phyloP scores from a whole-genome alignment of 2,113 vertebrate species.

The Cochlearius cochlearius region DNA sequence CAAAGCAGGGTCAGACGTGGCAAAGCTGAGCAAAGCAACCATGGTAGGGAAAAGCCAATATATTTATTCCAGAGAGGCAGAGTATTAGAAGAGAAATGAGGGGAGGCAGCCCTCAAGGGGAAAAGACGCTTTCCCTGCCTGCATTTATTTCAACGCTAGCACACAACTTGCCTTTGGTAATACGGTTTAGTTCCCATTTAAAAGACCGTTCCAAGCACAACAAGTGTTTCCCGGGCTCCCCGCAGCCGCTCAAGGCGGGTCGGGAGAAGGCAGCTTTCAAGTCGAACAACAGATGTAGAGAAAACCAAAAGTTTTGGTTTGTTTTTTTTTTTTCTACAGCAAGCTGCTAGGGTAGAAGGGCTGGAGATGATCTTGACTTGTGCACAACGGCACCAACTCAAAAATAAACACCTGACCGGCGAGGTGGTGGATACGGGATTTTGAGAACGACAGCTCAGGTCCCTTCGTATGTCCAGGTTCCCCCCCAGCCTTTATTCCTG shows the following conservation, averaged over 20 bases:
- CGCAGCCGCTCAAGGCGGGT: background rate
- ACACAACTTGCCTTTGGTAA: background rate
- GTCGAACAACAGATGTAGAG: background rate
- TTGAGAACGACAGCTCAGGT: background rate
- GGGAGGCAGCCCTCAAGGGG: background rate
- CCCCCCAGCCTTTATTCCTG: background rate
- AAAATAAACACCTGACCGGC: background rate
- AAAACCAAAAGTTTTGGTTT: background rate
- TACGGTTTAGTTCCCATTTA: background rate
- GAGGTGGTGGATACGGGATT: background rate
- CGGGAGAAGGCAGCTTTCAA: background rate
- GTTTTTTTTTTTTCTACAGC: background rate
- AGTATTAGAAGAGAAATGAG: background rate
- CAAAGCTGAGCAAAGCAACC: background rate
- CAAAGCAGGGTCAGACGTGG: background rate
- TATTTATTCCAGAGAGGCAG: background rate
- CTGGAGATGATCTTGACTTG: background rate
- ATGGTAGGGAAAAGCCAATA: accelerated
- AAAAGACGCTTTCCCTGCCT: background rate
- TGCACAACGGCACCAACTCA: background rate
- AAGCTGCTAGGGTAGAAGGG: background rate
- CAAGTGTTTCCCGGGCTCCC: background rate
- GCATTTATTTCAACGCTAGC: background rate
- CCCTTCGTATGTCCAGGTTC: background rate
- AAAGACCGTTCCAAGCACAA: slow-evolving; percentile 6